Base-by-base conservation (phyloP, 2,888 invertebrate genomes). In the Pasiphila rectangulata region DNA sequence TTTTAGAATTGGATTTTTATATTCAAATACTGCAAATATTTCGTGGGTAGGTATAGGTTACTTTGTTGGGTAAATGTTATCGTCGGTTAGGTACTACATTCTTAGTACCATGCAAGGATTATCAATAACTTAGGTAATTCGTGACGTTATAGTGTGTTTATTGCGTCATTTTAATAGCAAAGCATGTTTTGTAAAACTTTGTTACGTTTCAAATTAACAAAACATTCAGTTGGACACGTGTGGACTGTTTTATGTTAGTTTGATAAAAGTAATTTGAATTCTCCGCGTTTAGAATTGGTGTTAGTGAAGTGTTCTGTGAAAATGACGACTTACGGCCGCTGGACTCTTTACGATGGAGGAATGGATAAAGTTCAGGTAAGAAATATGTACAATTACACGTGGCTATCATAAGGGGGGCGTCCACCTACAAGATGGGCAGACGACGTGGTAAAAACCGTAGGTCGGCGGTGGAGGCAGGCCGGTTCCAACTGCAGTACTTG, bases 331-430 rank as follows among this genome's bases (percentile, higher is more conserved):
- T 83, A 79, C 51, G 81, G 82, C 43, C 72, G 84, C 51, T 85
- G 85, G 85, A 80, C 82, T 2, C 54, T 85, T 46, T 83, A 74
- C 45, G 86, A 84, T 51, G 83, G 79, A 6, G 60, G 69, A 12
- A 68, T 85, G 76, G 72, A 69, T 29, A 75, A 75, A 4, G 77
- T 86, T 52, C 81, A 87, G 87, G 87, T 86, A 51, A 65, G 75
- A 19, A 32, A n/a, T 15, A 25, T 4, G 4, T 24, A 25, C 25
- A 25, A 4, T 10, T 6, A 12, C n/a, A n/a, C n/a, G n/a, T n/a
- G n/a, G n/a, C n/a, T n/a, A n/a, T n/a, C n/a, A n/a, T n/a, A n/a
- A n/a, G n/a, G n/a, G n/a, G n/a, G n/a, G n/a, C n/a, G n/a, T n/a
- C n/a, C n/a, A n/a, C n/a, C n/a, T n/a, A n/a, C n/a, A n/a, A n/a